Evolutionary conservation across 2,797 vertebrate genomes (phyloP).

Genomic region (Clarias pachynema): DNA sequence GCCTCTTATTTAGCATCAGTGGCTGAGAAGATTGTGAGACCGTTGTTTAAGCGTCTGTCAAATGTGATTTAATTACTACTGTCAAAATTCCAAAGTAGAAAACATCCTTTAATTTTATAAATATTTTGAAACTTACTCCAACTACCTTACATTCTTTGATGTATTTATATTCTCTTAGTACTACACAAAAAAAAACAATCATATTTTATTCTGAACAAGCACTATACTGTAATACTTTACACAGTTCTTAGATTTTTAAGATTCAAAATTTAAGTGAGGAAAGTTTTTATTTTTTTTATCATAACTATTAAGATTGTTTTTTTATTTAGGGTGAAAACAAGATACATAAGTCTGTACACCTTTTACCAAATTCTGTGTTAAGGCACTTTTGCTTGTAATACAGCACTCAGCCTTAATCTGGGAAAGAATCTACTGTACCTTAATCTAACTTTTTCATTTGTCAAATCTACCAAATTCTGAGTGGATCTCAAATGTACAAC

Average conservation of each 20-base stretch:
- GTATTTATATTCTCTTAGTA: neutral
- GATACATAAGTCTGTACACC: neutral
- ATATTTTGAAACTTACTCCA: neutral
- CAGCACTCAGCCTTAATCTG: neutral
- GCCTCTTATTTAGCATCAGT: neutral
- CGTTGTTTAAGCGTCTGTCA: too few relatives aligned
- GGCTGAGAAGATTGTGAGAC: neutral
- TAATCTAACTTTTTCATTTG: neutral
- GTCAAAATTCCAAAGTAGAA: neutral
- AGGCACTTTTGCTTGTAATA: neutral
- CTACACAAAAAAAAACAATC: neutral
- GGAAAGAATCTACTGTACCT: neutral
- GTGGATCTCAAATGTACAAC: too few relatives aligned
- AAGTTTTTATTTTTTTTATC: too few relatives aligned
- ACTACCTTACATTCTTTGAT: neutral
- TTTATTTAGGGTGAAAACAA: neutral
- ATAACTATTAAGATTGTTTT: too few relatives aligned
- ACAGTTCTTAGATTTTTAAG: neutral
- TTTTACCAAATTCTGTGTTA: neutral
- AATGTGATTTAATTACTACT: neutral
- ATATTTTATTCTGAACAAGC: neutral
- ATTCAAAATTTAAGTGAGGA: neutral
- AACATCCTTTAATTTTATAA: neutral
- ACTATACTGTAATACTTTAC: constrained; percentile 3
- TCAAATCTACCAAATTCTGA: neutral